phyloP scores from a whole-genome alignment of 2,113 vertebrate species.

The Scartelaos histophorus region DNA sequence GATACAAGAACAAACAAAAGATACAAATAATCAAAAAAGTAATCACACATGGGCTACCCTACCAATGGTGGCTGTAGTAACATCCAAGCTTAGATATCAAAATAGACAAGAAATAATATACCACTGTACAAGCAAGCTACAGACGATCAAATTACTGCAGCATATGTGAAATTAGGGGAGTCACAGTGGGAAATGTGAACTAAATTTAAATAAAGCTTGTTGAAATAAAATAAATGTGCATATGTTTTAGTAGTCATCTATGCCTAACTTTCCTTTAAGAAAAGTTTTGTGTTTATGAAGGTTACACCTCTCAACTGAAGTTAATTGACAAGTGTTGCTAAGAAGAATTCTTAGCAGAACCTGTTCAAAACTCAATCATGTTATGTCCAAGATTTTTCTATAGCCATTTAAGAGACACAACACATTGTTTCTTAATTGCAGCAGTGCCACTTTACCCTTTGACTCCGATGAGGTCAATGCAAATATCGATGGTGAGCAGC shows the following conservation, averaged over 20 bases:
- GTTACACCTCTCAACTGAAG: too few relatives aligned
- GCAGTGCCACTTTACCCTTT: conserved; percentile 83
- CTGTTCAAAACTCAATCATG: too few relatives aligned
- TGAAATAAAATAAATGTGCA: too few relatives aligned
- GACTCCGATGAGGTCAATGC: conserved; percentile 94
- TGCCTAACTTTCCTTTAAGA: too few relatives aligned
- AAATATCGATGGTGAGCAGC: conserved; percentile 89
- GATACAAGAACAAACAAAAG: background rate
- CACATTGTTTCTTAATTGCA: too few relatives aligned
- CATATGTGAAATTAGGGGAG: background rate
- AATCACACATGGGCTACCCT: conserved; percentile 18
- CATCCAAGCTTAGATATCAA: background rate
- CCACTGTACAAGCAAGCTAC: background rate
- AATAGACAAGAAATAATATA: background rate
- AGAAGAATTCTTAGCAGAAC: too few relatives aligned
- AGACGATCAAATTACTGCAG: background rate
- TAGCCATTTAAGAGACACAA: too few relatives aligned
- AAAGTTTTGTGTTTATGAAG: too few relatives aligned
- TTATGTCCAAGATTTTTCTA: too few relatives aligned
- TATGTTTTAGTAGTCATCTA: too few relatives aligned
- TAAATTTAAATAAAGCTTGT: too few relatives aligned
- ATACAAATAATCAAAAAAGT: conserved; percentile 17
- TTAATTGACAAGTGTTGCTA: too few relatives aligned
- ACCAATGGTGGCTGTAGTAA: conserved; percentile 22
- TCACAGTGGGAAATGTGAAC: background rate